Evolutionary conservation across 2,888 invertebrate genomes (phyloP), one percentile per base, ranked within the genome.

Genomic region (Lagria hirta): DNA sequence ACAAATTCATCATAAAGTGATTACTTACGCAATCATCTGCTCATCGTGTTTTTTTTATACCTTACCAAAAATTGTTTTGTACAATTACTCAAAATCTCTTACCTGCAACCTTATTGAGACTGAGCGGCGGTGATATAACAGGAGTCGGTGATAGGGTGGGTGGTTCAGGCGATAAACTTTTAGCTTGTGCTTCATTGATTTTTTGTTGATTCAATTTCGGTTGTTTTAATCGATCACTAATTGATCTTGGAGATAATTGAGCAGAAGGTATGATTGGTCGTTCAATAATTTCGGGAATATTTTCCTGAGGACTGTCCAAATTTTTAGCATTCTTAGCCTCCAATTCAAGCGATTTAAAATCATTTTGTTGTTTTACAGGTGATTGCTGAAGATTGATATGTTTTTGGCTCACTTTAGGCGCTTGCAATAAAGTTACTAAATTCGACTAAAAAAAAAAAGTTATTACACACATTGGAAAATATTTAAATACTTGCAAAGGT

Each of bases 351-450:
- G 36, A 48, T 30, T 38, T 46, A 3, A 26, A 44, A 32, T 57
- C 50, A 17, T 58, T 54, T 28, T 60, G 58, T 36, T 54, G 58
- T 22, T 60, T 60, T 13, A 58, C 36, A 32, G 49, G 37, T 5
- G 60, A 52, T 45, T 63, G 51, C 40, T 52, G 66, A 8, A 64
- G 58, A 10, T 57, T 62, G 26, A 69, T 62, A 49, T 68, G 68
- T 37, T 70, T 70, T 40, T 69, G 67, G 45, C 78, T 82, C 60
- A 84, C 77, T 76, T 85, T 86, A 65, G 86, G 84, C 66, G 83
- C 81, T 66, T 83, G 84, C 59, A 90, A 79, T 54, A 92, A 73
- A 42, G 89, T 89, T 60, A 93, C 91, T 71, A 93, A 80, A 75
- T 95, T 94, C 36, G 91, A 83, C 18, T 18, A 6, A 6, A 18